Evolutionary conservation across 2,113 vertebrate species (phyloP), one percentile per base, ranked within the genome.

Genomic region (human (Homo sapiens)): DNA sequence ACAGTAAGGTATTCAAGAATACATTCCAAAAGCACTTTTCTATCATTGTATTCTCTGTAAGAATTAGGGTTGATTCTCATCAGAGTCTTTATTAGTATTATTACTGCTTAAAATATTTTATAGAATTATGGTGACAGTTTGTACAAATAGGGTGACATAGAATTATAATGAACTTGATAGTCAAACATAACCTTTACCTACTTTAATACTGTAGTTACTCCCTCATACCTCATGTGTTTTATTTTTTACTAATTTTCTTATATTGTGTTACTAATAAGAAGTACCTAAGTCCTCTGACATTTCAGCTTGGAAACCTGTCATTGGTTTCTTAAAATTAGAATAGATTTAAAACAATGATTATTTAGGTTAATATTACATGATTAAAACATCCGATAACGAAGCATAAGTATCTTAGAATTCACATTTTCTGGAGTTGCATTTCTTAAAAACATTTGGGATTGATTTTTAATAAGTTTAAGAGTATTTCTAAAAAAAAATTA

Each of bases 261-360:
- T 40, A n/a, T 40, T 84, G 79, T 76, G 12, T 82, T 40, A 18
- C 32, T 61, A 68, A 43, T 48, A 0, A 87, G 61, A 12, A 89
- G 50, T 92, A 85, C 22, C 3, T 90, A 92, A 38, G n/a, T 95
- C 90, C 11, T 91, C 43, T 2, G 0, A 79, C n/a, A 66, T 98
- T 98, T 97, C 59, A 93, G 40, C 95, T 92, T 86, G 2, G 76
- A 64, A 93, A 92, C 32, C 17, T 82, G 2, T 92, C 90, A 85
- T 61, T 96, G 83, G 11, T 83, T 86, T 90, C 79, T 75, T 93
- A 97, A 64, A 97, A 73, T 20, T 61, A 75, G 50, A 81, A 80
- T 86, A 66, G 32, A 40, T 90, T 43, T 17, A 79, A 4, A 93
- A 38, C 20, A 84, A 13, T 90, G 97, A 86, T 23, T 61, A 30